Evolutionary conservation across 2,888 invertebrate genomes (phyloP).

Genomic region (Mongoloraphidia duomilia): DNA sequence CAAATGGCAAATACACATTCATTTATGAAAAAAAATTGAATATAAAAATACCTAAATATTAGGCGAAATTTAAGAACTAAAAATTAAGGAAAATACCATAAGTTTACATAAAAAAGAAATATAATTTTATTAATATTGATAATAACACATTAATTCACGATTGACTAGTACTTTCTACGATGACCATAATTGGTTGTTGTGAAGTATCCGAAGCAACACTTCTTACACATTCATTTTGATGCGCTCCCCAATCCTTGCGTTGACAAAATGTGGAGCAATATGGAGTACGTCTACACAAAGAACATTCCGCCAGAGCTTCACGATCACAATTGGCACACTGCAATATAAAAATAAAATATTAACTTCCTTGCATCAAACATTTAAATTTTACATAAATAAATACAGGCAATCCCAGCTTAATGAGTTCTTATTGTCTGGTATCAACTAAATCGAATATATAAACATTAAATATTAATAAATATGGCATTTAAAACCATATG

Average conservation of each 20-base stretch:
- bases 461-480: too few relatives aligned
- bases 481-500: too few relatives aligned
- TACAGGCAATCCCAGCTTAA: too few relatives aligned
- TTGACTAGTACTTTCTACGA: conserved; percentile 62
- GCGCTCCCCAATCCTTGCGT: conserved; percentile 77
- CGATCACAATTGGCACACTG: conserved; percentile 84
- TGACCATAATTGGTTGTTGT: conserved; percentile 70
- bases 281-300: conserved; percentile 69
- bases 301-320: conserved; percentile 77
- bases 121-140: background rate
- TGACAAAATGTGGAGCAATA: conserved; percentile 86
- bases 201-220: conserved; percentile 41
- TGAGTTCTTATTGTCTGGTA: too few relatives aligned
- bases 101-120: conserved; percentile 3
- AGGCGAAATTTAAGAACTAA: background rate
- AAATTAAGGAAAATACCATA: conserved; percentile 1
- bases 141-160: conserved; percentile 24
- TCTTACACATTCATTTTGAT: conserved; percentile 71
- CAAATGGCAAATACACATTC: too few relatives aligned
- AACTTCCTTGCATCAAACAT: too few relatives aligned
- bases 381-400: too few relatives aligned
- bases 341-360: conserved; percentile 17
- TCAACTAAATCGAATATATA: too few relatives aligned
- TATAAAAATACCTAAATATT: background rate
- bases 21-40: too few relatives aligned